Base-by-base conservation (phyloP, 2,888 invertebrate genomes). In the Vesta saturnalis region DNA sequence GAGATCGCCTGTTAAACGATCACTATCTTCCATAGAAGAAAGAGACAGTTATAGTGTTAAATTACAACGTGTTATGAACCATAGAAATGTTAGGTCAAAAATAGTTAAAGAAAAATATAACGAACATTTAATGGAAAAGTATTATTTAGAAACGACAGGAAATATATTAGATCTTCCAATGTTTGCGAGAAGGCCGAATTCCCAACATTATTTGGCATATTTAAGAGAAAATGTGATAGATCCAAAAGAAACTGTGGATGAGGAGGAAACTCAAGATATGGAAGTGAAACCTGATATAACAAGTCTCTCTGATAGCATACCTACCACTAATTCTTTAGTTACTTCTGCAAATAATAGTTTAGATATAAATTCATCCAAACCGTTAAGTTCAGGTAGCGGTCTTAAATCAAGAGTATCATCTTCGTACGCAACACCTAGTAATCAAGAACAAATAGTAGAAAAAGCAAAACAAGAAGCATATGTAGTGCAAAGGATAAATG, bases 401-500 rank as follows among this genome's bases (percentile, higher is more conserved):
- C 70, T 66, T 15, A 77, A 76, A 64, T 54, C 70, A 12, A 74
- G 71, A 63, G 64, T 63, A 22, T 61, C 70, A 47, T 71, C 71
- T 46, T 66, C 56, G 15, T 72, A 71, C 62, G 65, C 73, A 16
- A 62, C 72, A 54, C 62, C 63, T 46, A 81, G 81, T 73, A 88
- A 86, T 78, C 91, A 91, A 78, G 92, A 93, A 82, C 91, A 93
- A 83, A 93, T 94, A 78, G 93, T 93, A 18, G 93, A 94, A 80
- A 91, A 93, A 81, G 94, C 94, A 12, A 94, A 94, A 83, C 94
- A 94, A 86, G 97, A 99, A 87, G 98, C 97, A 30, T 92, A 94
- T 84, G 96, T 98, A 71, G 92, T 98, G 88, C 93, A 94, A 80
- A 89, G 97, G 82, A 94, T 98, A 80, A 89, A 92, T 21, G 97